These are phyloP conservation scores for Trachymyrmex cornetzi DNA, from an alignment of 1,140 invertebrate species.

Conservation along the genomic window DNA sequence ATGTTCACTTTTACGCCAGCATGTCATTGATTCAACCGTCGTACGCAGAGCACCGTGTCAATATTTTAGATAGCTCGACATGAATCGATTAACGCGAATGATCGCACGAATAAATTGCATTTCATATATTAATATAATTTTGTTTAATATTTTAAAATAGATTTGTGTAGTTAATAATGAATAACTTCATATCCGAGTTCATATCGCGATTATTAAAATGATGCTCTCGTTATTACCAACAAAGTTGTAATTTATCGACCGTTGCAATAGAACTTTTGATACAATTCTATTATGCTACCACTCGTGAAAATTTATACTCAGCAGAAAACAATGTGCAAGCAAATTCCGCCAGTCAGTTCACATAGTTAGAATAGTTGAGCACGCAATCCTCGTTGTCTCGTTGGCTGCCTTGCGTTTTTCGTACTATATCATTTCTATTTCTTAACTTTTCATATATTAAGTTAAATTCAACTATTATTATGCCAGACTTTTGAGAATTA, in stretches of 20 bases:
- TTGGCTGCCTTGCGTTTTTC: conserved; percentile 14
- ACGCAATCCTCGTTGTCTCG: conserved; percentile 40
- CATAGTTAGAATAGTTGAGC: conserved; percentile 59
- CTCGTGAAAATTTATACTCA: conserved; percentile 45
- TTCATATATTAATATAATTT: conserved; percentile 30
- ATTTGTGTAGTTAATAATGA: conserved; percentile 26
- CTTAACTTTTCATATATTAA: conserved; percentile 12
- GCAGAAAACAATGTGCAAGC: conserved; percentile 36
- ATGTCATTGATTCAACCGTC: conserved; percentile 26
- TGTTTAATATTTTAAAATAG: conserved; percentile 29
- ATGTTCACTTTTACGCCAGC: conserved; percentile 35
- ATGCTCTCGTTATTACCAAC: conserved; percentile 1
- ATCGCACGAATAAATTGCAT: conserved; percentile 39
- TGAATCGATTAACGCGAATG: conserved; percentile 19
- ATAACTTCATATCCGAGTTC: conserved; percentile 18
- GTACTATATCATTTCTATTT: conserved; percentile 15
- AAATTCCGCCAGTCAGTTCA: conserved; percentile 49
- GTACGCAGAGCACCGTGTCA: neutral
- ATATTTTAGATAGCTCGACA: conserved; percentile 27
- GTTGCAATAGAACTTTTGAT: conserved; percentile 10
- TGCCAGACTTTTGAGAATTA: neutral
- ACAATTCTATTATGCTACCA: conserved; percentile 34
- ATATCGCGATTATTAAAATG: conserved; percentile 30
- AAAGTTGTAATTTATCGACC: conserved; percentile 39
- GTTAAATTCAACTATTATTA: conserved; percentile 19